Evolutionary conservation across 2,113 vertebrate species (phyloP).

Genomic region (Sialia sialis): DNA sequence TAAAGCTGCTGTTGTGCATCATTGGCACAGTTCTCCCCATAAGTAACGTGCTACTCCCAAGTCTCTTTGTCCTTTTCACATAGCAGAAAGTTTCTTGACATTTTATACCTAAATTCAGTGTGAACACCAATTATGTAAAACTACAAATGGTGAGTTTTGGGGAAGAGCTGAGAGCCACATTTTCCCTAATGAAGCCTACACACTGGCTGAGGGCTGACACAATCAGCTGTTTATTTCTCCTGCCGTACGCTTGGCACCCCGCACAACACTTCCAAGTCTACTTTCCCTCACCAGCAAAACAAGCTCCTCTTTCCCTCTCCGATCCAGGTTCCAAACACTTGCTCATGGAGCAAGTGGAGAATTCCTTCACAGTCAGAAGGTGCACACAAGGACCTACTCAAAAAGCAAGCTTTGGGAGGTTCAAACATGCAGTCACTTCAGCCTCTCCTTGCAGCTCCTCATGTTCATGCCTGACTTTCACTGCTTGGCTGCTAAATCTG

Average conservation of each 20-base stretch:
- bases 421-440: fast-evolving
- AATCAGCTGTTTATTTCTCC: not conserved
- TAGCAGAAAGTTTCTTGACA: not conserved
- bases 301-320: not conserved
- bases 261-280: fast-evolving
- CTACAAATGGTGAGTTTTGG: not conserved
- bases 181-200: not conserved
- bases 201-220: not conserved
- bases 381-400: not conserved
- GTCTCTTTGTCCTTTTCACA: not conserved
- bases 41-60: fast-evolving
- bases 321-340: not conserved
- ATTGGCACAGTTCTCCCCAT: not conserved
- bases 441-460: not conserved
- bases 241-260: fast-evolving
- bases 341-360: not conserved
- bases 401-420: not conserved
- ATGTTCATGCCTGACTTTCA: not conserved
- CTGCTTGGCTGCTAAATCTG: fast-evolving
- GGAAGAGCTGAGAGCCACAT: not conserved
- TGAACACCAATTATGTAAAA: not conserved
- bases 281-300: not conserved
- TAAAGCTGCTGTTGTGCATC: not conserved
- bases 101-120: not conserved
- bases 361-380: not conserved